Conservation (phyloP, 2,797 vertebrate genomes). For the Borostomias antarcticus region DNA sequence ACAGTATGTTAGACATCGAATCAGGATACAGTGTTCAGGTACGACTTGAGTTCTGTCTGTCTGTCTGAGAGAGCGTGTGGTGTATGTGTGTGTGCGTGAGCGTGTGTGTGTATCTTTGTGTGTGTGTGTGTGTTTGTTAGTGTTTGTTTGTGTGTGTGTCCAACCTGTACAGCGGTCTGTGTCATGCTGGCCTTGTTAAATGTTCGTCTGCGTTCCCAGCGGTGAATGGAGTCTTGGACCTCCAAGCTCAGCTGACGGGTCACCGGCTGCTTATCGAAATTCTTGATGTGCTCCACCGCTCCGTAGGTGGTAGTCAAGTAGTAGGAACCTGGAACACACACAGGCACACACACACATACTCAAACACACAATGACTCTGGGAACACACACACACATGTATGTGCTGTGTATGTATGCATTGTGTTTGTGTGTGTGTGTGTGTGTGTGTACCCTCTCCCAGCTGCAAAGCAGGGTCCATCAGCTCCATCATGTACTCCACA, state of each 20-base stretch:
- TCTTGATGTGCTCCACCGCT: slow-evolving; percentile 93
- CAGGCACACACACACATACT: slow-evolving; percentile 16
- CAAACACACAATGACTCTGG: background rate
- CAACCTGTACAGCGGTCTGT: slow-evolving; percentile 87
- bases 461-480: slow-evolving; percentile 95
- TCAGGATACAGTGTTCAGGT: too few species aligned
- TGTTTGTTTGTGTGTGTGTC: slow-evolving; percentile 15
- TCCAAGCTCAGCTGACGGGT: slow-evolving; percentile 91
- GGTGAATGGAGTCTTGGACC: slow-evolving; percentile 96
- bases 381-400: background rate
- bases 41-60: too few species aligned
- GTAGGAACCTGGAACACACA: slow-evolving; percentile 84
- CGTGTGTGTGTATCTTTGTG: slow-evolving; percentile 14
- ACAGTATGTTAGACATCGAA: too few species aligned
- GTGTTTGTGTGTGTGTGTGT: background rate
- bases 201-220: slow-evolving; percentile 93
- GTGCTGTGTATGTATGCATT: background rate
- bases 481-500: slow-evolving; percentile 98
- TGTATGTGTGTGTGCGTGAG: background rate
- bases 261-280: slow-evolving; percentile 89
- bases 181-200: slow-evolving; percentile 87
- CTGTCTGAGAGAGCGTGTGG: too few species aligned
- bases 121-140: slow-evolving; percentile 8
- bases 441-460: slow-evolving; percentile 87
- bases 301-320: slow-evolving; percentile 97